These are phyloP conservation scores for Caenorhabditis briggsae DNA, from an alignment of 1,140 invertebrate species.

Conservation along the genomic window DNA sequence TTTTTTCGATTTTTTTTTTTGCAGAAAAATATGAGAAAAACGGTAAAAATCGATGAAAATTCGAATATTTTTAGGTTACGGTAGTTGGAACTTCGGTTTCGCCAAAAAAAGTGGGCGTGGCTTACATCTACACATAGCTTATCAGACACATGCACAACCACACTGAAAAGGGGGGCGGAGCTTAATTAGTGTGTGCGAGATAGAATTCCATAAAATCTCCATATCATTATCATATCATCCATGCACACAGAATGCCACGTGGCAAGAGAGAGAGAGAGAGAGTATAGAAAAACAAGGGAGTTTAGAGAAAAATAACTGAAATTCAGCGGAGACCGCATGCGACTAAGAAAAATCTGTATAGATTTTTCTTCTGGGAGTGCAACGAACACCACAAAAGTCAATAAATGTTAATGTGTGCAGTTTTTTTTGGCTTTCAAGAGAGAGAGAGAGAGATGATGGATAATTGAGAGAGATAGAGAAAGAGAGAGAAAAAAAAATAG, in stretches of 20 bases:
- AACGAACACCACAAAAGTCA: too few species aligned
- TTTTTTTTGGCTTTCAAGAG: too few species aligned
- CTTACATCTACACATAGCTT: background rate
- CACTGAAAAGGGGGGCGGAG: background rate
- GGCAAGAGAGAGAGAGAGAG: background rate
- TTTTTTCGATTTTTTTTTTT: too few species aligned
- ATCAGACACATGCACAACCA: background rate
- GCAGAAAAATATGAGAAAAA: too few species aligned
- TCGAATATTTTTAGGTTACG: too few species aligned
- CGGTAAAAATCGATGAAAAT: too few species aligned
- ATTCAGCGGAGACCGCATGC: background rate
- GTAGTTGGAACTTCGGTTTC: background rate
- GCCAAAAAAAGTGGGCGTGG: background rate
- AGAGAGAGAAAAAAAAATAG: background rate
- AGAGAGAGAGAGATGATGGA: background rate
- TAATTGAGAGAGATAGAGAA: background rate
- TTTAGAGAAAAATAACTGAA: background rate
- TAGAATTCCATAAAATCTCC: background rate
- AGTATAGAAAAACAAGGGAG: background rate
- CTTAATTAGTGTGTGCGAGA: too few species aligned
- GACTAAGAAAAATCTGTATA: too few species aligned
- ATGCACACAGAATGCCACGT: constrained; percentile 42
- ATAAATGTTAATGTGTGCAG: too few species aligned
- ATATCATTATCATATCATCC: constrained; percentile 28
- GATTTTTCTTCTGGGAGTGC: too few species aligned